A percentile compares a stretch with the other conserved stretches of the same genome.
These are phyloP conservation scores for Hirtodrosophila histrioides DNA, from an alignment of 2,888 invertebrate species.

Conservation along the genomic window DNA sequence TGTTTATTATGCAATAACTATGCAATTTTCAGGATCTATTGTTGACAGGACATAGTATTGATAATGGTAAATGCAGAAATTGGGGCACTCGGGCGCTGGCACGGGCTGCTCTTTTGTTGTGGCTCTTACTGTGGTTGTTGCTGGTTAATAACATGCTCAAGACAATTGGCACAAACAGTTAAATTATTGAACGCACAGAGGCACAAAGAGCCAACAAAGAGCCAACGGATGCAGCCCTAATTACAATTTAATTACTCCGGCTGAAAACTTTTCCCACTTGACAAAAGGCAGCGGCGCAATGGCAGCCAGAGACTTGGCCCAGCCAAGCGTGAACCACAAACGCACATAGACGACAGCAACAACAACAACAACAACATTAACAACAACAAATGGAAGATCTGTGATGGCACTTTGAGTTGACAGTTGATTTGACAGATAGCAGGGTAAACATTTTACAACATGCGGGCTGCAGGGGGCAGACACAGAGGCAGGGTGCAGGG, in stretches of 20 bases:
- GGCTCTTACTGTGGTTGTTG: constrained; percentile 11
- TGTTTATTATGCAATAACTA: too few relatives aligned
- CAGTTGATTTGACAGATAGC: constrained; percentile 82
- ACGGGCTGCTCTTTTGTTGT: constrained; percentile 38
- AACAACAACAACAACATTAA: constrained; percentile 6
- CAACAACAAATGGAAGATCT: constrained; percentile 33
- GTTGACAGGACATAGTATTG: not conserved
- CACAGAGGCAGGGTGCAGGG: not conserved
- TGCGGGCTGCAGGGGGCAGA: constrained; percentile 47
- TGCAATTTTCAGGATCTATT: constrained; percentile 20
- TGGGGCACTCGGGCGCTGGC: constrained; percentile 21
- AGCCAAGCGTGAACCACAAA: constrained; percentile 73
- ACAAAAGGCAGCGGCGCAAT: constrained; percentile 73
- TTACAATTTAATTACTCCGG: constrained; percentile 84
- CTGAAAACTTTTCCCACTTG: constrained; percentile 80
- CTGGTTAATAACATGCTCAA: constrained; percentile 65
- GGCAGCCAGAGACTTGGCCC: constrained; percentile 65
- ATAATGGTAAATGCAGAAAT: constrained; percentile 30
- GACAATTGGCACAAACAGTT: constrained; percentile 74
- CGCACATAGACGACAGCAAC: constrained; percentile 34
- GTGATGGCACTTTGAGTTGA: constrained; percentile 72
- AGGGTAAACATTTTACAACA: constrained; percentile 75
- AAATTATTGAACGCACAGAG: constrained; percentile 63
- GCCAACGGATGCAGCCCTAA: constrained; percentile 83
- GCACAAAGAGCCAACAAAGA: constrained; percentile 26